These are phyloP conservation scores for Macrosiphum euphorbiae DNA, from an alignment of 2,888 invertebrate species.

Conservation along the genomic window DNA sequence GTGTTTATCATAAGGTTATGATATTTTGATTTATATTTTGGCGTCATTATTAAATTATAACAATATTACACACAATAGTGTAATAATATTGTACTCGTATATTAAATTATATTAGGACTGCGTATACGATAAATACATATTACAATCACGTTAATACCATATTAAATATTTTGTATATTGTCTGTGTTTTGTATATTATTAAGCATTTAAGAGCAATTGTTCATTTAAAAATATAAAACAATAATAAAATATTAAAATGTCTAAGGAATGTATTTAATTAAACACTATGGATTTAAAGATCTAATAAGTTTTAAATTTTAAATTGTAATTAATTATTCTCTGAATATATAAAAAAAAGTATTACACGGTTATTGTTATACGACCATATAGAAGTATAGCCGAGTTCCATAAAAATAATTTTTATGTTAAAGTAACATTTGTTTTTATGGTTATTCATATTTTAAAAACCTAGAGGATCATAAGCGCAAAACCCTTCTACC, in stretches of 20 bases:
- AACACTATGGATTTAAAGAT: not conserved
- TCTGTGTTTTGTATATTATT: not conserved
- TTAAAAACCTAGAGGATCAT: not conserved
- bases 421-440: constrained; percentile 22
- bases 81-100: not conserved
- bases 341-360: not conserved
- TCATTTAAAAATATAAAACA: not conserved
- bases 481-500: constrained; percentile 30
- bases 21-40: not conserved
- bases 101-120: not conserved
- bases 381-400: not conserved
- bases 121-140: not conserved
- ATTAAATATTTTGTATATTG: not conserved
- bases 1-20: not conserved
- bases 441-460: not conserved
- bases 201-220: not conserved
- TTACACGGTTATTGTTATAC: not conserved
- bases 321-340: not conserved
- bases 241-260: not conserved
- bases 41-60: not conserved
- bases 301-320: not conserved
- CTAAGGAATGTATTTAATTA: not conserved
- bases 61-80: not conserved
- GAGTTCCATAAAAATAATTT: not conserved
- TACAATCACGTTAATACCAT: not conserved